These are phyloP conservation scores for Meteorus cinctellus DNA, from an alignment of 2,888 invertebrate genomes.

Conservation along the genomic window DNA sequence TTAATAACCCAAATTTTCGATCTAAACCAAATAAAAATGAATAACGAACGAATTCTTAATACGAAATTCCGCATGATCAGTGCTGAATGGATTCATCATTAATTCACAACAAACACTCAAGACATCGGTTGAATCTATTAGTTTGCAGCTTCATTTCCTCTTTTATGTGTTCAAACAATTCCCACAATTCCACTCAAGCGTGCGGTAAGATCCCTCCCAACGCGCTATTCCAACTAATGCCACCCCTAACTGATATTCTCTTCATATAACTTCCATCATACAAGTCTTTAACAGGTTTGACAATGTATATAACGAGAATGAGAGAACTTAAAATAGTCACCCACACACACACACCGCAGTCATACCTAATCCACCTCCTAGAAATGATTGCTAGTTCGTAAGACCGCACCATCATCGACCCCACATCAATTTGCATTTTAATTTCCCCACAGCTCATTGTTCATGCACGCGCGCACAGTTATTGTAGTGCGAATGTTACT, in stretches of 20 bases:
- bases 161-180: no score
- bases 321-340: not conserved
- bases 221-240: no score
- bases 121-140: not conserved
- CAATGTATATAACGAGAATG: not conserved
- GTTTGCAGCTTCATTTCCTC: no score
- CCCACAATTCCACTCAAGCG: no score
- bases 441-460: conserved; percentile 61
- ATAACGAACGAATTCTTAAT: no score
- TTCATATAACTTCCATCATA: no score
- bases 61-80: no score
- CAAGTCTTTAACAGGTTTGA: not conserved
- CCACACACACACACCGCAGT: not conserved
- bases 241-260: no score
- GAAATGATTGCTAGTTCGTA: not conserved
- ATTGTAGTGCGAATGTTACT: conserved; percentile 55
- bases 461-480: conserved; percentile 48
- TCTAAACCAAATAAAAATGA: no score
- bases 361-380: not conserved
- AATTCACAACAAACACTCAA: not conserved
- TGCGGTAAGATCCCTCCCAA: no score
- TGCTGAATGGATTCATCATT: no score
- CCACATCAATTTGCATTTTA: conserved; percentile 64
- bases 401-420: conserved; percentile 10
- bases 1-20: no score